A percentile compares a stretch with the other conserved stretches of the same genome.
phyloP scores from a whole-genome alignment of 2,113 vertebrate species.

The Fregetta grallaria region DNA sequence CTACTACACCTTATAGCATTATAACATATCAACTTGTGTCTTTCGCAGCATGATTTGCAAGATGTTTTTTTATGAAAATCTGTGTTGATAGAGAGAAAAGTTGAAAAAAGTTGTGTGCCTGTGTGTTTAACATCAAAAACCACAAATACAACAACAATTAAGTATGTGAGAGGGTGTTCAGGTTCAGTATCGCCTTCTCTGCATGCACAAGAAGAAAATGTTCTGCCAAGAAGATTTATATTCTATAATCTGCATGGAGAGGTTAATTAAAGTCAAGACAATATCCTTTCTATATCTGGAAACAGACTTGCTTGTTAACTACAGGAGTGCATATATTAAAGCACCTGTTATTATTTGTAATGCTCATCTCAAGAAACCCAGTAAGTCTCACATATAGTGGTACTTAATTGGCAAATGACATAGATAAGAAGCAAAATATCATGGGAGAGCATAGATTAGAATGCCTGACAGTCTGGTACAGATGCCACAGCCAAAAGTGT shows the following conservation, averaged over 20 bases:
- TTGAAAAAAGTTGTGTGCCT: neutral
- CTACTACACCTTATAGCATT: neutral
- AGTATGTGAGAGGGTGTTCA: neutral
- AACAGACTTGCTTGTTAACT: neutral
- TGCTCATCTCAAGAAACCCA: neutral
- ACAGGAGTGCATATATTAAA: neutral
- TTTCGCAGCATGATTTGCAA: neutral
- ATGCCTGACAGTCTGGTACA: neutral
- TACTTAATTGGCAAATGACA: constrained; percentile 2
- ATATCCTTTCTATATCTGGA: constrained; percentile 16
- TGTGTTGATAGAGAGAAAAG: neutral
- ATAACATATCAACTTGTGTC: neutral
- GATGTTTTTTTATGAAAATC: neutral
- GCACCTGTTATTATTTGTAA: neutral
- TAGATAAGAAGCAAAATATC: constrained; percentile 5
- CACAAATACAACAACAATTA: neutral
- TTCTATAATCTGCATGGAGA: neutral
- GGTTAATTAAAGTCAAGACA: constrained; percentile 16
- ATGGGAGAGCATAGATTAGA: neutral
- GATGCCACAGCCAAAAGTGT: neutral
- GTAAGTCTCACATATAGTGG: neutral
- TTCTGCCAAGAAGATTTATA: constrained; percentile 13
- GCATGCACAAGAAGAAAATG: neutral
- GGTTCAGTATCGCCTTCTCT: neutral
- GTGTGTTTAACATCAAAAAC: neutral